A percentile compares a stretch with the other conserved stretches of the same genome.
Conservation (phyloP, 2,797 vertebrate genomes). For the Apodemus agrarius region DNA sequence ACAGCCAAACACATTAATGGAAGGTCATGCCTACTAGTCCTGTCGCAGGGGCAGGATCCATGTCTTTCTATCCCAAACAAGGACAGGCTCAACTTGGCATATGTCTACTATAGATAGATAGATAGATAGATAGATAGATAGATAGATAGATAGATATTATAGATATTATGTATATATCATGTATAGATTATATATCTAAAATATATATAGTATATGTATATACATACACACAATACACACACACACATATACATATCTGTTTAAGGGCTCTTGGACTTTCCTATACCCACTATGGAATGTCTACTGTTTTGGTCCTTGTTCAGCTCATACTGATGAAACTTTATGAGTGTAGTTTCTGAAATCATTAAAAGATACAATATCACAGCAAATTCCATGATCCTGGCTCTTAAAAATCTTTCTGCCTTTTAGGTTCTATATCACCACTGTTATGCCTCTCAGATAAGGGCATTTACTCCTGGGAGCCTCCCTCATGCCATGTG, state of each 20-base stretch:
- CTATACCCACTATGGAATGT: background rate
- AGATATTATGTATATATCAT: too few relatives aligned
- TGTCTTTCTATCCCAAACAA: background rate
- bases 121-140: too few relatives aligned
- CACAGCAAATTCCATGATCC: background rate
- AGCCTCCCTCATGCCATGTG: too few relatives aligned
- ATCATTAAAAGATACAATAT: background rate
- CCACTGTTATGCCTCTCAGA: too few relatives aligned
- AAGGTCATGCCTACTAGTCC: background rate
- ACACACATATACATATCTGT: too few relatives aligned
- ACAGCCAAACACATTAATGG: background rate
- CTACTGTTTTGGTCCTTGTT: background rate
- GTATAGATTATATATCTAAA: too few relatives aligned
- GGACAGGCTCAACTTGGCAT: background rate
- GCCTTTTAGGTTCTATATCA: background rate
- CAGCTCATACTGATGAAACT: background rate
- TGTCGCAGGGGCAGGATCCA: background rate
- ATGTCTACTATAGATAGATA: background rate
- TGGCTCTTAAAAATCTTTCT: background rate
- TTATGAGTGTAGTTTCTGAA: background rate
- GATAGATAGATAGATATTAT: too few relatives aligned
- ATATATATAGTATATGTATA: too few relatives aligned
- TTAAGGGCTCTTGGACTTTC: background rate
- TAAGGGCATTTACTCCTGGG: too few relatives aligned
- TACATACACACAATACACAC: too few relatives aligned